phyloP scores from a whole-genome alignment of 2,797 vertebrate genomes.

The Thripadectes ignobilis region DNA sequence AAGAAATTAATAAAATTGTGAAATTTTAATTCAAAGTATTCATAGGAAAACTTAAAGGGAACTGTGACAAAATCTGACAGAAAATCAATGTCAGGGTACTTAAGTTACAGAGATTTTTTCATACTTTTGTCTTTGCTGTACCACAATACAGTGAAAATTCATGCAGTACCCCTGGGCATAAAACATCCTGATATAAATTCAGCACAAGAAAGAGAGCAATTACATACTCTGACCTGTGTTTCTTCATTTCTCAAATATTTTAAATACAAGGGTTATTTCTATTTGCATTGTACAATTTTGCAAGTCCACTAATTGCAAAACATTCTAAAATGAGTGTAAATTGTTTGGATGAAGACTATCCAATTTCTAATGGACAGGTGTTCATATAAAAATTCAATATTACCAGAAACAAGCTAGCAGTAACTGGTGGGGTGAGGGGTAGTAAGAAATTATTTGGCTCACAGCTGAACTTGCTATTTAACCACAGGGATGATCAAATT shows the following conservation, averaged over 20 bases:
- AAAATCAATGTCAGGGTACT: not conserved
- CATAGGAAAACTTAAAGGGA: not conserved
- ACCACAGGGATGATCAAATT: not conserved
- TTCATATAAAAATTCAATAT: not conserved
- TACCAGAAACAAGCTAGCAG: not conserved
- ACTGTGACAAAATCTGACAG: not conserved
- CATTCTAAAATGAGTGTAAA: not conserved
- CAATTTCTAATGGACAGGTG: slow-evolving; percentile 24
- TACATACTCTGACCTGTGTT: not conserved
- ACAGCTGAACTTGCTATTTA: slow-evolving; percentile 1
- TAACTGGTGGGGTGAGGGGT: not conserved
- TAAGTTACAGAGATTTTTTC: not conserved
- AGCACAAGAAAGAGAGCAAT: not conserved
- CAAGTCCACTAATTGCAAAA: not conserved
- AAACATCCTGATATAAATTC: not conserved
- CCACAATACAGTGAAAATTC: not conserved
- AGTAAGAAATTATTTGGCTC: not conserved
- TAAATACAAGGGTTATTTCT: not conserved
- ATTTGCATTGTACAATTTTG: not conserved
- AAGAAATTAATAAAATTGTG: not conserved
- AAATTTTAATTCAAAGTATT: not conserved
- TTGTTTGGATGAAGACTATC: not conserved
- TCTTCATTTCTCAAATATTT: not conserved
- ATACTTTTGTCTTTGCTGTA: not conserved
- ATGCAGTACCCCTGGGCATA: not conserved